Conservation (phyloP, 2,888 invertebrate species). For the Agrochola circellaris region DNA sequence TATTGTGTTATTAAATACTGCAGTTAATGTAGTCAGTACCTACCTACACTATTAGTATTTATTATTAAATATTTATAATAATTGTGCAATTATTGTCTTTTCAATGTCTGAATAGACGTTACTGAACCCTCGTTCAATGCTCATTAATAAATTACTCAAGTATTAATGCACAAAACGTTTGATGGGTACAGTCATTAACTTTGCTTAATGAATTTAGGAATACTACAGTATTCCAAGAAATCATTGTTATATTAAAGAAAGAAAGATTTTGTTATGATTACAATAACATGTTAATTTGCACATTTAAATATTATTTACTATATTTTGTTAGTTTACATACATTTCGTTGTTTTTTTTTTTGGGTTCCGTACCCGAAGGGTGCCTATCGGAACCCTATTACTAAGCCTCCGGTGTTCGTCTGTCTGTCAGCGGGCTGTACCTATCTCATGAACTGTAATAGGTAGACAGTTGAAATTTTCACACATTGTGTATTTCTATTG, state of each 20-base stretch:
- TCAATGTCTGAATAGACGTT: not conserved
- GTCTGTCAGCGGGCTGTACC: no score
- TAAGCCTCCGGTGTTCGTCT: no score
- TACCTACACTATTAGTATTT: not conserved
- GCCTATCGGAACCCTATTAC: no score
- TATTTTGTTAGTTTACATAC: no score
- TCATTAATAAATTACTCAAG: not conserved
- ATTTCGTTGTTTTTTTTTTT: not conserved
- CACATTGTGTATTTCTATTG: no score
- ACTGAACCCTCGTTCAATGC: slow-evolving; percentile 10
- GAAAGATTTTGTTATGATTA: no score
- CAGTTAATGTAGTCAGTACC: slow-evolving; percentile 13
- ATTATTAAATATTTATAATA: slow-evolving; percentile 12
- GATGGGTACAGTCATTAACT: not conserved
- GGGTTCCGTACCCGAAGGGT: no score
- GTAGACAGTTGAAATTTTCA: no score
- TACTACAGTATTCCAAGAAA: not conserved
- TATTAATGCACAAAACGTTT: not conserved
- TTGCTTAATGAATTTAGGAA: not conserved
- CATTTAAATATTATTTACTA: no score
- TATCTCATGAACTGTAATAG: no score
- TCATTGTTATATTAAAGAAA: not conserved
- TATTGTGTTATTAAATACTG: slow-evolving; percentile 11
- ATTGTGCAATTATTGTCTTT: slow-evolving; percentile 8
- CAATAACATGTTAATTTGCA: no score